Evolutionary conservation across 2,113 vertebrate species (phyloP).

Genomic region (Taurulus bubalis): DNA sequence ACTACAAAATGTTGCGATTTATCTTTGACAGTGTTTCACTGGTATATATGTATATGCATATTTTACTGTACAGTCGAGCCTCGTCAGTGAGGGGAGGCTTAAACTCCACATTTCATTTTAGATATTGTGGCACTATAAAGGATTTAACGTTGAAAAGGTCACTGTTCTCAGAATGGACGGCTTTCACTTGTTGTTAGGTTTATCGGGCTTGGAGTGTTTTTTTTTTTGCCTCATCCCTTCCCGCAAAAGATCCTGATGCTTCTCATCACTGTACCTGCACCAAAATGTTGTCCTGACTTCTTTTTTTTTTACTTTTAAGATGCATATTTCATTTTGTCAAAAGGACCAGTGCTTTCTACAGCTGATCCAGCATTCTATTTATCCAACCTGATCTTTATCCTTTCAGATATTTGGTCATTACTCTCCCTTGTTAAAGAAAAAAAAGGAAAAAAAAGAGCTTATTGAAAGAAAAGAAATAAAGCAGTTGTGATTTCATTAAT

Average conservation of each 20-base stretch:
- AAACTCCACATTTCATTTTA: constrained; percentile 75
- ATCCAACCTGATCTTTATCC: constrained; percentile 91
- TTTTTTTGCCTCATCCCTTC: constrained; percentile 47
- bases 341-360: constrained; percentile 81
- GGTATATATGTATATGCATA: constrained; percentile 78
- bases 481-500: constrained; percentile 89
- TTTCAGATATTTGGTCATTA: constrained; percentile 97
- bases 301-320: constrained; percentile 71
- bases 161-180: constrained; percentile 66
- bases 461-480: constrained; percentile 91
- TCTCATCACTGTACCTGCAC: constrained; percentile 63
- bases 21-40: constrained; percentile 76
- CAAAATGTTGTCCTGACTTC: constrained; percentile 83
- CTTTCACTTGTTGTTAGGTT: constrained; percentile 58
- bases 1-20: constrained; percentile 74
- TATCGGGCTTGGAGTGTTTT: constrained; percentile 69
- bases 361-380: constrained; percentile 81
- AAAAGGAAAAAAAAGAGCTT: constrained; percentile 87
- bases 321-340: constrained; percentile 76
- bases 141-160: constrained; percentile 67
- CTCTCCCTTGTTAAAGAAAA: constrained; percentile 87
- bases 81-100: constrained; percentile 56
- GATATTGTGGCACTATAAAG: constrained; percentile 78
- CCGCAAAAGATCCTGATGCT: constrained; percentile 63
- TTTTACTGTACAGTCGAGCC: constrained; percentile 75